Conservation (phyloP, 2,113 vertebrate genomes). For the Symphodus melops region DNA sequence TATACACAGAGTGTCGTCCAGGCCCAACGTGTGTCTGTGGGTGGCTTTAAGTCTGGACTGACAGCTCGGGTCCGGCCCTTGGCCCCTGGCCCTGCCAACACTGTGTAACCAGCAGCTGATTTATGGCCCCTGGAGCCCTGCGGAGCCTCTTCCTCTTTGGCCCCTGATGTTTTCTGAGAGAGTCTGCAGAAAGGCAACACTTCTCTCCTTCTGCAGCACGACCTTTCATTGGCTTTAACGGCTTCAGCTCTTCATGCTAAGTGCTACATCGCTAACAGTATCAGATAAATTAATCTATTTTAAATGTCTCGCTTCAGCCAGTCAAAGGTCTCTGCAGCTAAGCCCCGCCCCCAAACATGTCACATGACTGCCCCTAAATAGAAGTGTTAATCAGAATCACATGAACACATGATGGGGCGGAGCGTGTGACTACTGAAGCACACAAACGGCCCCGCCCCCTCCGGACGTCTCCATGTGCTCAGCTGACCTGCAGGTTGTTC, state of each 20-base stretch:
- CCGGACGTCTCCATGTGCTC: conserved; percentile 37
- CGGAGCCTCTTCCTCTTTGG: conserved; percentile 76
- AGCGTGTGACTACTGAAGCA: not conserved
- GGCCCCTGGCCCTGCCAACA: conserved; percentile 72
- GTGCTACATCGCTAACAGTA: too few species aligned
- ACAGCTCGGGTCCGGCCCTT: conserved; percentile 63
- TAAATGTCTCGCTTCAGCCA: too few species aligned
- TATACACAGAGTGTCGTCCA: conserved; percentile 5
- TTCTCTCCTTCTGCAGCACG: conserved; percentile 25
- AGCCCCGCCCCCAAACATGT: too few species aligned
- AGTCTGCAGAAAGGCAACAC: conserved; percentile 53
- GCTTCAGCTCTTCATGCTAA: conserved; percentile 1
- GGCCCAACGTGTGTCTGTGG: conserved; percentile 47
- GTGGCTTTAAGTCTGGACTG: conserved; percentile 67
- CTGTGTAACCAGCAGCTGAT: conserved; percentile 79
- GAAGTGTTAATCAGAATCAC: too few species aligned
- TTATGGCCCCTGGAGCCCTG: conserved; percentile 70
- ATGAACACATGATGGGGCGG: too few species aligned
- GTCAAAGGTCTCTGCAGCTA: too few species aligned
- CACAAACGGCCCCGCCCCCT: not conserved
- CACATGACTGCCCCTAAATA: too few species aligned
- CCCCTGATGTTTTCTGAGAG: conserved; percentile 67
- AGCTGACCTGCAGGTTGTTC: conserved; percentile 93
- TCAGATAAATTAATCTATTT: too few species aligned
- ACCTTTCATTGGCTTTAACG: conserved; percentile 27